Evolutionary conservation across 2,797 vertebrate species (phyloP), one percentile per base, ranked within the genome.

Genomic region (Clarias platycephalus): DNA sequence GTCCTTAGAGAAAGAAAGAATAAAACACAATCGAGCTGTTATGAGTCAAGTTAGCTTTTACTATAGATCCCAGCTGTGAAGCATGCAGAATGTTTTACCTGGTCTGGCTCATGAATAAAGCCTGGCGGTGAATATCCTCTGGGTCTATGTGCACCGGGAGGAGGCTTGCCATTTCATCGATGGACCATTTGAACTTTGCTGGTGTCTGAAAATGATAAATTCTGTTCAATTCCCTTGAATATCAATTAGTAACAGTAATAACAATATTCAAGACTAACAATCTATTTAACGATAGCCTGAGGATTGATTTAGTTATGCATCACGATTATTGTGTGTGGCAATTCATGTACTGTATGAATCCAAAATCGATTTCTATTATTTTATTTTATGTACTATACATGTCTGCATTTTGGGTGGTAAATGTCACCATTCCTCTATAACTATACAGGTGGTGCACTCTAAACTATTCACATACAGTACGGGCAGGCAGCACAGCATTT

Each of bases 111-210:
- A 99, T 93, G 90, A 95, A 97, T 89, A 97, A 91, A 72, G 97
- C 97, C 86, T 99, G 98, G 26, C 95, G 95, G 86, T 95, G 95
- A 92, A 99, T 96, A 90, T 99, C 98, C 90, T 99, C 98, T 0
- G 94, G 94, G 87, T 98, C 96, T 91, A 99, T 99, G 91, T 99
- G 96, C 83, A 97, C 96, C 81, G 98, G 98, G 86, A 96, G 96
- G 86, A 99, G 96, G 89, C 95, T 93, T 88, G 98, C 95, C 94
- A 99, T 96, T 88, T 99, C 97, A 90, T 99, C 98, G 89, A 99
- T 98, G 83, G 97, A 97, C 98, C 98, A 99, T 90, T 95, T 95
- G 91, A 99, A 99, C 91, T 97, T 95, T 20, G 95, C 95, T 85
- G 98, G 97, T 80, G 97, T 97, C 98, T 99, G 89, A 63, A 83